phyloP scores from a whole-genome alignment of 2,888 invertebrate species.

The Agelastica alni region DNA sequence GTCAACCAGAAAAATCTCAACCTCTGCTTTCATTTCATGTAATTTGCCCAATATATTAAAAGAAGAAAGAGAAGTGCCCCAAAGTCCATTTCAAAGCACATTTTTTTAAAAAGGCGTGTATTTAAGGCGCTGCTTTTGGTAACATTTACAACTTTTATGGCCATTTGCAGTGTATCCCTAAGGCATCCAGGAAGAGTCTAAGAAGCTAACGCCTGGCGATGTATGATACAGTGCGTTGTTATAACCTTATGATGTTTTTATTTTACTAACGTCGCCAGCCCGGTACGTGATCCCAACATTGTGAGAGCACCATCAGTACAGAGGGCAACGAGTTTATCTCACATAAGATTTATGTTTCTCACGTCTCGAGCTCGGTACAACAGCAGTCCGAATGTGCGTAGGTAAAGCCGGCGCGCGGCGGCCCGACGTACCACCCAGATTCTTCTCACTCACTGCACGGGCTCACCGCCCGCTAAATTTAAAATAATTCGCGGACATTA shows the following conservation, averaged over 20 bases:
- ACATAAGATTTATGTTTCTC: too few relatives aligned
- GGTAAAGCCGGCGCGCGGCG: too few relatives aligned
- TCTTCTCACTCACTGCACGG: too few relatives aligned
- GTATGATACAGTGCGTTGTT: conserved; percentile 34
- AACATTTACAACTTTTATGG: conserved; percentile 35
- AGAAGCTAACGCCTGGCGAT: conserved; percentile 33
- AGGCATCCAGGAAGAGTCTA: conserved; percentile 29
- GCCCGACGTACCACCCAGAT: too few relatives aligned
- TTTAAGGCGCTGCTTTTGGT: too few relatives aligned
- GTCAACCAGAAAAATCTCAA: conserved; percentile 14
- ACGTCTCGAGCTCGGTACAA: too few relatives aligned
- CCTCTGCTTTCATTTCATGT: conserved; percentile 23
- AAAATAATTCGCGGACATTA: too few relatives aligned
- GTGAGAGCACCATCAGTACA: conserved; percentile 32
- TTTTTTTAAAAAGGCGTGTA: conserved; percentile 24
- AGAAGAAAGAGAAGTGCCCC: conserved; percentile 8
- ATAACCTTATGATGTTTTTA: conserved; percentile 34
- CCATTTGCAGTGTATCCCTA: conserved; percentile 23
- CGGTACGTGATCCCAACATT: conserved; percentile 34
- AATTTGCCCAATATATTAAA: conserved; percentile 10
- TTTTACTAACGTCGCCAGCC: conserved; percentile 33
- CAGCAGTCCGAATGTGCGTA: too few relatives aligned
- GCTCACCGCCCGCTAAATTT: too few relatives aligned
- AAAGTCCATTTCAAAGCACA: conserved; percentile 25
- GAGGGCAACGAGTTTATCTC: too few relatives aligned